Evolutionary conservation across 2,797 vertebrate species (phyloP), one percentile per base, ranked within the genome.

Genomic region (Darevskia mixta): DNA sequence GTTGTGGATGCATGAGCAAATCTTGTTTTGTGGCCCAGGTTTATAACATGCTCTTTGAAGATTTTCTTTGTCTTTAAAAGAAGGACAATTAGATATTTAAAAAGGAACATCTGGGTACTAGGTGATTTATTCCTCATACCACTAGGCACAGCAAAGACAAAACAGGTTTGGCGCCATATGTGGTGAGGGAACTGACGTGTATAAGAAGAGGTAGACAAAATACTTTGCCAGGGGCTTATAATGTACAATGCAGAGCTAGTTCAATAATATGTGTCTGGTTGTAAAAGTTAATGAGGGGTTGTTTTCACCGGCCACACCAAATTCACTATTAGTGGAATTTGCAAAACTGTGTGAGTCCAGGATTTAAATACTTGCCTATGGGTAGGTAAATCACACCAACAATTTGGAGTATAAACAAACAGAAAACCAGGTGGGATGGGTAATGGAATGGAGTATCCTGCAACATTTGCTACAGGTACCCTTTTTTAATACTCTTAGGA

Each of bases 181-280:
- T 8, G 0, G 20, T 15, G 61, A 58, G 7, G 18, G 84, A 67
- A 79, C 15, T 0, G 0, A 11, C 29, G 9, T 5, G 0, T 79
- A 86, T 87, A 32, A 82, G 9, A 82, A 0, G 0, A 45, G 49
- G n/a, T 29, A 82, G 4, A 18, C 8, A 64, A 9, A 71, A 58
- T 8, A 79, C 29, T 55, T 75, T 13, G 7, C 9, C 49, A 41
- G 35, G 61, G 45, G 25, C 25, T 43, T 45, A 29, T 13, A 15
- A 13, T 45, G 10, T 3, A 73, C 18, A 38, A 81, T 45, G 18
- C 49, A 32, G 18, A 32, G 32, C 0, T 1, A 27, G 18, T 75
- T 0, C 0, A 85, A 10, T 66, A 61, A 45, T 23, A 49, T 82
- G 45, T 45, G 2, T 0, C 13, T 9, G 38, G 20, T 89, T 84